These are phyloP conservation scores for Lonchura striata DNA, from an alignment of 2,113 vertebrate species.

Conservation along the genomic window DNA sequence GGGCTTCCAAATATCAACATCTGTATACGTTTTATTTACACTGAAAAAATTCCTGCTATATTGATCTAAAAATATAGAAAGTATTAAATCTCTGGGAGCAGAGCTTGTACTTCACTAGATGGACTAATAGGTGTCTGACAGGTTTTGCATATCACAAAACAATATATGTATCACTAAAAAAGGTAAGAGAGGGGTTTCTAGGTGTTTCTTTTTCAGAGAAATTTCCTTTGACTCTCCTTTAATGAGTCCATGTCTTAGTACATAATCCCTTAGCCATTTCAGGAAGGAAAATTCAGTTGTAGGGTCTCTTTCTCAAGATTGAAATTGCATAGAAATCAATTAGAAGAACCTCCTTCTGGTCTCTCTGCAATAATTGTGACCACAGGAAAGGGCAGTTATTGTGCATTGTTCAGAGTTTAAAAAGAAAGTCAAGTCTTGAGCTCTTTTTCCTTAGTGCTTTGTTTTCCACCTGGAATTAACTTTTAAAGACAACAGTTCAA, in stretches of 20 bases:
- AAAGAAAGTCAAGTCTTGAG: neutral
- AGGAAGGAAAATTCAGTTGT: slow-evolving; percentile 12
- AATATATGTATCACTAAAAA: neutral
- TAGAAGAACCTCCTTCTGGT: neutral
- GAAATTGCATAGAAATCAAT: neutral
- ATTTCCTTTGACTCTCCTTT: slow-evolving; percentile 11
- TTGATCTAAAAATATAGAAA: neutral
- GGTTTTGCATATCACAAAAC: neutral
- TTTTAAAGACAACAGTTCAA: neutral
- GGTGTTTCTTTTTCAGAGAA: neutral
- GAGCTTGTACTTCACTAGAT: neutral
- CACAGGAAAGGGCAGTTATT: slow-evolving; percentile 11
- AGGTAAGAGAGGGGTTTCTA: neutral
- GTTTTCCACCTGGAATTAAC: slow-evolving; percentile 27
- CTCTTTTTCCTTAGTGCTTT: neutral
- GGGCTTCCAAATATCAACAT: neutral
- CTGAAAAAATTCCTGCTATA: neutral
- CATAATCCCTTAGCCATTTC: neutral
- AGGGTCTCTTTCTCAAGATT: neutral
- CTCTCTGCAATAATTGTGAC: neutral
- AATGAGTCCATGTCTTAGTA: neutral
- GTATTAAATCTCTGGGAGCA: neutral
- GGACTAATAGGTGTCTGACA: neutral
- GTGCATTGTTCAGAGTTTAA: slow-evolving; percentile 15
- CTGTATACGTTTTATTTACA: neutral